Conservation (phyloP, 1,140 invertebrate genomes). For the Drosophila ambigua region DNA sequence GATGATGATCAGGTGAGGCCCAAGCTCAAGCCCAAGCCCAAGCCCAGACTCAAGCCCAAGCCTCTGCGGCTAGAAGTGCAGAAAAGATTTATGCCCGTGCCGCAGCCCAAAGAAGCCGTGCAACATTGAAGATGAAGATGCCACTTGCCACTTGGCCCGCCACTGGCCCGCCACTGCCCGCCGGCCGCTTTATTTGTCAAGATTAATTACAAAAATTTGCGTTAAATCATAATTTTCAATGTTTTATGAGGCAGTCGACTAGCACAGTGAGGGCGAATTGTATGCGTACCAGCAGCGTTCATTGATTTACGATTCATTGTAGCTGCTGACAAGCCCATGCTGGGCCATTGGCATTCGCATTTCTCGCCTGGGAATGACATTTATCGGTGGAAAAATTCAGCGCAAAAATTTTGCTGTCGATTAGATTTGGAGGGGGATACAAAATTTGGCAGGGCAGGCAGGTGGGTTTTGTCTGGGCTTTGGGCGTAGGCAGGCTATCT, state of each 20-base stretch:
- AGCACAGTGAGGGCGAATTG: conserved; percentile 13
- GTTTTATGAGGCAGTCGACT: conserved; percentile 62
- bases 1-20: conserved; percentile 43
- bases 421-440: conserved; percentile 35
- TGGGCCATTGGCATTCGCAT: conserved; percentile 47
- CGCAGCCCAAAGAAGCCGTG: conserved; percentile 35
- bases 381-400: conserved; percentile 54
- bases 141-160: conserved; percentile 42
- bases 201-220: conserved; percentile 82
- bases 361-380: conserved; percentile 62
- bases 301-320: conserved; percentile 67
- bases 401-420: conserved; percentile 25
- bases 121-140: conserved; percentile 63
- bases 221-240: conserved; percentile 79
- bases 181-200: conserved; percentile 75
- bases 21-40: conserved; percentile 18
- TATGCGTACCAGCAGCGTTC: neutral
- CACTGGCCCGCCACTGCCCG: conserved; percentile 17
- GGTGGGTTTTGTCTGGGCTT: conserved; percentile 7
- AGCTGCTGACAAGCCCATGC: conserved; percentile 69
- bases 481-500: conserved; percentile 1
- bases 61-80: conserved; percentile 55
- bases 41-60: conserved; percentile 24
- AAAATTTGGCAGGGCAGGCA: too few relatives aligned
- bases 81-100: conserved; percentile 70